Percentiles rank a stretch among this genome's conserved stretches.
These are phyloP conservation scores for Alentia gelatinosa DNA, from an alignment of 2,888 invertebrate species.

Conservation along the genomic window DNA sequence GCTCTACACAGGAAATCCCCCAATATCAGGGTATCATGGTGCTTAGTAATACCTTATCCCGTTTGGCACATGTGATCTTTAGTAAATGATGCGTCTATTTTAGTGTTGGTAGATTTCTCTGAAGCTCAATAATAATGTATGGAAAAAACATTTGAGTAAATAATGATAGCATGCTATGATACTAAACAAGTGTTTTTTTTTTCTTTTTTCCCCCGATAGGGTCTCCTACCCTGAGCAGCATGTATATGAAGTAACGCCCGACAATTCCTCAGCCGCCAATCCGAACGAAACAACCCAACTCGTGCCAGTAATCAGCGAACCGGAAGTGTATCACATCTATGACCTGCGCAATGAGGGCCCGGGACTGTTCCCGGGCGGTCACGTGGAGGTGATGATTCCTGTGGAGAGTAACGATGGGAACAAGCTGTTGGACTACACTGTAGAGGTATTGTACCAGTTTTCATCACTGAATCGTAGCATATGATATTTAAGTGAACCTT, in stretches of 20 bases:
- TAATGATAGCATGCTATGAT: too few relatives aligned
- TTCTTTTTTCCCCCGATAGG: neutral
- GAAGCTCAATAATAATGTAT: too few relatives aligned
- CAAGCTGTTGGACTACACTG: neutral
- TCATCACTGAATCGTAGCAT: too few relatives aligned
- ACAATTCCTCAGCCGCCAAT: neutral
- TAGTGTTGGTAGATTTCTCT: too few relatives aligned
- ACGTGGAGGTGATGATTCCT: neutral
- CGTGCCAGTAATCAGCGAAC: neutral
- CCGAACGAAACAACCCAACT: neutral
- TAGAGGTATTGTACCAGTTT: neutral
- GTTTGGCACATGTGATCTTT: too few relatives aligned
- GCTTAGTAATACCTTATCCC: too few relatives aligned
- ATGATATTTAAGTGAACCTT: too few relatives aligned
- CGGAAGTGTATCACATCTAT: constrained; percentile 11
- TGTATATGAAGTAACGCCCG: neutral
- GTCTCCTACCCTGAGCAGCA: constrained; percentile 16
- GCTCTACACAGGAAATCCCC: too few relatives aligned
- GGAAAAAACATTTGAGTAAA: too few relatives aligned
- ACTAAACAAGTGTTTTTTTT: too few relatives aligned
- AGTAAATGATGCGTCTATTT: too few relatives aligned
- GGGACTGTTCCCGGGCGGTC: constrained; percentile 2
- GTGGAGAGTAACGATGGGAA: neutral
- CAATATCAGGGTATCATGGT: too few relatives aligned
- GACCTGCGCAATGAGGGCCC: constrained; percentile 36